A percentile compares a stretch with the other conserved stretches of the same genome.
These are phyloP conservation scores for Hemichromis elongatus DNA, from an alignment of 2,113 vertebrate genomes.

Conservation along the genomic window DNA sequence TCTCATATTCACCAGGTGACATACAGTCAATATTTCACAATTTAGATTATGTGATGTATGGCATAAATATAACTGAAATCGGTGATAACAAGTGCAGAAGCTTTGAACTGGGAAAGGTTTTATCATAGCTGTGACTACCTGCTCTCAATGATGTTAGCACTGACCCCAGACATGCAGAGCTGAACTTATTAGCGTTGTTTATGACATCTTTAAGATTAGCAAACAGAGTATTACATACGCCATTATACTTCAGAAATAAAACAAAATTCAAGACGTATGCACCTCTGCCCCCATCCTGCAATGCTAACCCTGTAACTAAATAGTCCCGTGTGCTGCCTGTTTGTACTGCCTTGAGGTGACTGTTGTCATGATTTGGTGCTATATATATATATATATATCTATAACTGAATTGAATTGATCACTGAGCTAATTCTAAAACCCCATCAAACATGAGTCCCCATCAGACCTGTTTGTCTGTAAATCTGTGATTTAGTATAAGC, in stretches of 20 bases:
- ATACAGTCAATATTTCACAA: slow-evolving; percentile 42
- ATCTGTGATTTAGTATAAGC: slow-evolving; percentile 65
- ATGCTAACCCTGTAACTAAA: background rate
- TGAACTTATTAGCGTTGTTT: slow-evolving; percentile 68
- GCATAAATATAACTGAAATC: slow-evolving; percentile 25
- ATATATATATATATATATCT: no score
- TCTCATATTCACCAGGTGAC: slow-evolving; percentile 56
- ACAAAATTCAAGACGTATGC: background rate
- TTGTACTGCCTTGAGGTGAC: no score
- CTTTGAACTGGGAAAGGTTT: slow-evolving; percentile 30
- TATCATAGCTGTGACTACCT: slow-evolving; percentile 25
- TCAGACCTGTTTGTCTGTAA: slow-evolving; percentile 26
- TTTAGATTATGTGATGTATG: slow-evolving; percentile 50
- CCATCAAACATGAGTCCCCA: background rate
- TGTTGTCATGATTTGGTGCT: no score
- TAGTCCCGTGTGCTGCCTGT: background rate
- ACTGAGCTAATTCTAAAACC: slow-evolving; percentile 29
- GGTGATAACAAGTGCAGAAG: slow-evolving; percentile 46
- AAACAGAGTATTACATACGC: slow-evolving; percentile 67
- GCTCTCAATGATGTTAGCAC: slow-evolving; percentile 30
- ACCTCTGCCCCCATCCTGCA: background rate
- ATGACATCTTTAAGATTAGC: slow-evolving; percentile 62
- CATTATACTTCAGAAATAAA: slow-evolving; percentile 44
- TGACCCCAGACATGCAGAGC: slow-evolving; percentile 64
- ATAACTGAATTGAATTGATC: no score